A percentile compares a stretch with the other conserved stretches of the same genome.
phyloP scores from a whole-genome alignment of 2,113 vertebrate genomes.

The Cathartes aura region DNA sequence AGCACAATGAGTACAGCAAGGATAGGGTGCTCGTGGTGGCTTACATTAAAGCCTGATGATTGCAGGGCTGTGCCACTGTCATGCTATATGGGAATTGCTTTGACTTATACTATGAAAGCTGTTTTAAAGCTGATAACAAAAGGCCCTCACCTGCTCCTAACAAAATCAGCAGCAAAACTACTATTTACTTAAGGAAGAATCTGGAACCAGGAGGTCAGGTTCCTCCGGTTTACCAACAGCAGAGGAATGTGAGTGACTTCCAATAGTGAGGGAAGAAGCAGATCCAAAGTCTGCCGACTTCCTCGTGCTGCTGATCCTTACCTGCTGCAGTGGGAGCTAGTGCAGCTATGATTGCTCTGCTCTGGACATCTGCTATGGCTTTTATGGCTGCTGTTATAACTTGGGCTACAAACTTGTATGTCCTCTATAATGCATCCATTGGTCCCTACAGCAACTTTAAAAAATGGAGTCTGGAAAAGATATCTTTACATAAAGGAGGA shows the following conservation, averaged over 20 bases:
- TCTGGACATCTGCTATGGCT: neutral
- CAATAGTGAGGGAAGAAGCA: neutral
- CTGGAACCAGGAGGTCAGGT: neutral
- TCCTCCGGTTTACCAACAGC: neutral
- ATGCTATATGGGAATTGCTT: neutral
- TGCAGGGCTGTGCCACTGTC: neutral
- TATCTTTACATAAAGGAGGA: neutral
- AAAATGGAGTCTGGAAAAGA: neutral
- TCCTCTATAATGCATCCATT: neutral
- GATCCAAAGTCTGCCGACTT: neutral
- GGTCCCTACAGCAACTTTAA: neutral
- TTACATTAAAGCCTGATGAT: neutral
- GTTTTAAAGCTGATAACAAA: neutral
- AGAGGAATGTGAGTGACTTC: neutral
- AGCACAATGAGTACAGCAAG: fast-evolving
- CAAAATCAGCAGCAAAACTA: neutral
- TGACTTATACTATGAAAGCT: neutral
- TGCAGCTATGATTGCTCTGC: neutral
- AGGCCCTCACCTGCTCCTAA: neutral
- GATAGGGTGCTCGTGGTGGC: neutral
- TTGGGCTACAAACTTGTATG: neutral
- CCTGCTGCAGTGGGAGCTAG: neutral
- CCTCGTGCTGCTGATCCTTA: neutral
- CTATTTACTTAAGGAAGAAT: neutral
- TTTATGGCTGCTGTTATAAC: neutral